These are phyloP conservation scores for Calycopis cecrops DNA, from an alignment of 1,140 invertebrate genomes.

Conservation along the genomic window DNA sequence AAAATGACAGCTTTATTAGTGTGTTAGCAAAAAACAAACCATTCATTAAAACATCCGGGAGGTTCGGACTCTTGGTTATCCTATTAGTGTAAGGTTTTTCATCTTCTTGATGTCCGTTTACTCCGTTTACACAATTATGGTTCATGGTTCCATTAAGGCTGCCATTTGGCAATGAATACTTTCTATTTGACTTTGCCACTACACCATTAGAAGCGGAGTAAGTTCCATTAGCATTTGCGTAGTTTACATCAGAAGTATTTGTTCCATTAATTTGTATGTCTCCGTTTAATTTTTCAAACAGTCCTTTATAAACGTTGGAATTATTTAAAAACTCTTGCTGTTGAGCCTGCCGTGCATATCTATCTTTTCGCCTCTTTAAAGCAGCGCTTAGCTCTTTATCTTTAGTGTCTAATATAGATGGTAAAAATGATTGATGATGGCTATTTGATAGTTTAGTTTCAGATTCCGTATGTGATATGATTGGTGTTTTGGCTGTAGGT, in stretches of 20 bases:
- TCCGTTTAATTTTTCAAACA: conserved; percentile 36
- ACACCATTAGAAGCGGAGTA: conserved; percentile 28
- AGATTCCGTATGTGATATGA: conserved; percentile 37
- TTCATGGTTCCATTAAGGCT: conserved; percentile 25
- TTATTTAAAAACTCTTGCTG: conserved; percentile 54
- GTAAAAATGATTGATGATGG: conserved; percentile 34
- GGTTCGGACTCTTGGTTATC: conserved; percentile 30
- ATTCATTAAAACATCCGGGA: conserved; percentile 54
- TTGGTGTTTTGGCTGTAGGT: conserved; percentile 48
- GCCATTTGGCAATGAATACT: conserved; percentile 20
- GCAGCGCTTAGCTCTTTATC: conserved; percentile 54
- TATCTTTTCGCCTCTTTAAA: conserved; percentile 47
- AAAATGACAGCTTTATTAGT: conserved; percentile 33
- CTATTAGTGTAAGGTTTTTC: conserved; percentile 38
- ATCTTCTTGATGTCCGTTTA: conserved; percentile 40
- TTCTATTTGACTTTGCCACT: conserved; percentile 27
- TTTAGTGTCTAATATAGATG: conserved; percentile 48
- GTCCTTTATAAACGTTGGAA: conserved; percentile 41
- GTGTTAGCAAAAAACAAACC: conserved; percentile 65
- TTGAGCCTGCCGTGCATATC: conserved; percentile 52
- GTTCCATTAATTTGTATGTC: conserved; percentile 16
- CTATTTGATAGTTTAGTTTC: conserved; percentile 42
- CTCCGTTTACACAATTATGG: conserved; percentile 33
- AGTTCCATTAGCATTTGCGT: conserved; percentile 29
- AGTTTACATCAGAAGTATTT: conserved; percentile 25